Conservation (phyloP, 2,888 invertebrate genomes). For the Heliconius aoede region DNA sequence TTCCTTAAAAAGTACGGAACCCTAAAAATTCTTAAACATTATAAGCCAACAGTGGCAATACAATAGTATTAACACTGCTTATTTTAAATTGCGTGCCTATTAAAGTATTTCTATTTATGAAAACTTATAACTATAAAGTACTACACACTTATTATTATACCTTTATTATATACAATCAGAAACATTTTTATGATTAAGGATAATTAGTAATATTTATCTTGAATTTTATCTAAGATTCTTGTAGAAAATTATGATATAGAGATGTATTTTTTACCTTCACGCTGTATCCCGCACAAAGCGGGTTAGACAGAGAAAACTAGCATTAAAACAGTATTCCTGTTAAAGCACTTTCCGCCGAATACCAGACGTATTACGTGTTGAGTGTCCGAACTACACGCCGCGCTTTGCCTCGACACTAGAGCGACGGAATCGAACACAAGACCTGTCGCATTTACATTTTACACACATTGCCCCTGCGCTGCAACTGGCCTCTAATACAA, state of each 20-base stretch:
- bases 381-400: too few relatives aligned
- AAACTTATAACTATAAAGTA: background rate
- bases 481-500: too few relatives aligned
- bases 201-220: background rate
- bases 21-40: too few relatives aligned
- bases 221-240: background rate
- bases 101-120: background rate
- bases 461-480: too few relatives aligned
- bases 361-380: too few relatives aligned
- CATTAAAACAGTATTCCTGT: too few relatives aligned
- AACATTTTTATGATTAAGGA: background rate
- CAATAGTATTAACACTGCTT: background rate
- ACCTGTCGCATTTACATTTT: background rate
- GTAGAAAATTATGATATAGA: background rate
- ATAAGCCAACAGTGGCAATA: background rate
- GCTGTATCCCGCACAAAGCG: too few relatives aligned
- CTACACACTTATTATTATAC: background rate
- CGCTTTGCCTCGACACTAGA: background rate
- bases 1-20: too few relatives aligned
- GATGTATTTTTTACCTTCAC: background rate
- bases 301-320: too few relatives aligned
- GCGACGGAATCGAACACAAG: background rate
- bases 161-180: background rate
- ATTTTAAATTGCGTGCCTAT: background rate
- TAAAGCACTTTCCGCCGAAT: too few relatives aligned